Base-by-base conservation (phyloP, 2,797 vertebrate species). In the Galago senegalensis region DNA sequence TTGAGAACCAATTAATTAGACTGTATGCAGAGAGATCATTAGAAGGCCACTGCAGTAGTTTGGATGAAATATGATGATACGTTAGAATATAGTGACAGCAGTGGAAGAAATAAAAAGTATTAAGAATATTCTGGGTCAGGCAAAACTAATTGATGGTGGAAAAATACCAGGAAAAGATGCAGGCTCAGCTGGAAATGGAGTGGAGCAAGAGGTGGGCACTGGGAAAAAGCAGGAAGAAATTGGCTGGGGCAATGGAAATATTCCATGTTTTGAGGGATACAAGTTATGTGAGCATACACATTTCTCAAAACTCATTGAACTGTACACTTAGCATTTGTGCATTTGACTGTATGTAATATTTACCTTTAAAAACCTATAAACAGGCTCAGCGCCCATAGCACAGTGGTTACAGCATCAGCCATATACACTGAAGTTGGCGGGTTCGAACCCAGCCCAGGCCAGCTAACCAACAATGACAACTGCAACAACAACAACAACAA, bases 271-370 rank as follows among this genome's bases (percentile, higher is more conserved):
- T 80, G 20, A 43, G 29, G 9, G 37, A 37, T 29, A 9, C 43
- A 40, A 56, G 34, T 56, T 65, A 40, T 4, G 13, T 86, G n/a
- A n/a, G 31, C 37, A 3, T 60, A 76, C 34, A 27, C n/a, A 76
- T 76, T 83, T 91, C 73, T 93, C 60, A 89, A 67, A 76, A 58
- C 60, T 58, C 60, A 83, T 10, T 23, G 37, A 89, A 89, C 29
- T 31, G 8, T 5, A 83, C 6, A 18, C 61, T 53, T 58, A 83
- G 8, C 40, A 93, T 21, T 67, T 89, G 25, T 67, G 17, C 37
- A 76, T 83, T 89, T 83, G 37, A 65, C 63, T 76, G 40, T 49
- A 63, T 56, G 10, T 58, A 58, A 82, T 29, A 87, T 40, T 72
- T 80, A 61, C 43, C 25, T 82, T 25, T 11, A 87, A 37, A n/a